Percentiles rank a stretch among this genome's conserved stretches.
Evolutionary conservation across 2,797 vertebrate genomes (phyloP).

Genomic region (Nothura maculosa): DNA sequence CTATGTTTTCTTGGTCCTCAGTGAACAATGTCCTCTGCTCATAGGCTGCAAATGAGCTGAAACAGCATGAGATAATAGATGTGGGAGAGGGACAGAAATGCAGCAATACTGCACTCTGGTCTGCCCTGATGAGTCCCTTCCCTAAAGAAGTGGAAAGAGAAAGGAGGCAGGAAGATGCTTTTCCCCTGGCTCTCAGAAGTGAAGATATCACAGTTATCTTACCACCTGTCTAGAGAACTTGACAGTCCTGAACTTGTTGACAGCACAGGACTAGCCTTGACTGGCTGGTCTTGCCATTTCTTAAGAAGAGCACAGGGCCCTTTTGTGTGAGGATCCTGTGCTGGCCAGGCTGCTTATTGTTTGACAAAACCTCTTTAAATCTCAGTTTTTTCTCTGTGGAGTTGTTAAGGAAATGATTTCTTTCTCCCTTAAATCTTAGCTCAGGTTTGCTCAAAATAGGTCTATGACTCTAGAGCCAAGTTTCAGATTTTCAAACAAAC

Average conservation of each 20-base stretch:
- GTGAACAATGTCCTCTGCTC: not conserved
- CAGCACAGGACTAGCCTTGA: slow-evolving; percentile 23
- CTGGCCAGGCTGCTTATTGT: slow-evolving; percentile 8
- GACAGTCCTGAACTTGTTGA: not conserved
- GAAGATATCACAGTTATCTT: slow-evolving; percentile 46
- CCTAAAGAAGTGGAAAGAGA: not conserved
- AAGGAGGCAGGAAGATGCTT: slow-evolving; percentile 1
- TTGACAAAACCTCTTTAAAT: slow-evolving; percentile 66
- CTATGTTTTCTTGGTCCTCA: not conserved
- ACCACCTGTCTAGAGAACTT: slow-evolving; percentile 5
- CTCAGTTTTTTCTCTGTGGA: not conserved
- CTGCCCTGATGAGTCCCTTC: not conserved
- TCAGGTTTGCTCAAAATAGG: not conserved
- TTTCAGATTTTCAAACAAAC: slow-evolving; percentile 47
- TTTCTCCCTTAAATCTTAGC: slow-evolving; percentile 46
- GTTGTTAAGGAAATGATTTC: slow-evolving; percentile 49
- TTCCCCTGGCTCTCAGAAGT: slow-evolving; percentile 35
- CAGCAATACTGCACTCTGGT: not conserved
- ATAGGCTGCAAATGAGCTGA: not conserved
- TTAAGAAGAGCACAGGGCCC: slow-evolving; percentile 38
- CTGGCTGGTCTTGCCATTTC: slow-evolving; percentile 9
- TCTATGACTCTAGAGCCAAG: slow-evolving; percentile 2
- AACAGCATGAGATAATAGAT: not conserved
- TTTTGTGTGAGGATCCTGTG: slow-evolving; percentile 5
- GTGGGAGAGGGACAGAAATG: not conserved